These are phyloP conservation scores for Acanthis flammea DNA, from an alignment of 2,797 vertebrate species.

Conservation along the genomic window DNA sequence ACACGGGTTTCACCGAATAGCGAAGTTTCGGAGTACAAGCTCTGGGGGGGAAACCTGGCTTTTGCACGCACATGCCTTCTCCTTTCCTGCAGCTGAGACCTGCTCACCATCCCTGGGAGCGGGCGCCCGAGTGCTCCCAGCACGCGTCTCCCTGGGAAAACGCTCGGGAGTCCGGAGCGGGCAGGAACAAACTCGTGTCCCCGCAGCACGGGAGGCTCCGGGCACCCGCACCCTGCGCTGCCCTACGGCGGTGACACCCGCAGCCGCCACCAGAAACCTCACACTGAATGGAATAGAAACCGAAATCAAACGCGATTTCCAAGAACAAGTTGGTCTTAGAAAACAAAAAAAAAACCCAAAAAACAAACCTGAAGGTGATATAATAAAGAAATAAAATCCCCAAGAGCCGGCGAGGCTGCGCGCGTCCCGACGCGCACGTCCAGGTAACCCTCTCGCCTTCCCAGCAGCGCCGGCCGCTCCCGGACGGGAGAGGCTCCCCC, in stretches of 20 bases:
- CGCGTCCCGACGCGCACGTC: neutral
- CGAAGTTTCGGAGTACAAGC: neutral
- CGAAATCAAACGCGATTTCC: neutral
- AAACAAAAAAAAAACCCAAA: too few relatives aligned
- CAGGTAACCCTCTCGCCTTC: neutral
- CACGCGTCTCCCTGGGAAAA: neutral
- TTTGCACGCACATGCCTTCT: neutral
- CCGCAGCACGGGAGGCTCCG: neutral
- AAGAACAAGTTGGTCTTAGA: neutral
- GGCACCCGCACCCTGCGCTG: neutral
- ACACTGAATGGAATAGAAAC: neutral
- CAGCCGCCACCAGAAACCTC: neutral
- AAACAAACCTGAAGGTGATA: neutral
- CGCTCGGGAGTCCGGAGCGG: neutral
- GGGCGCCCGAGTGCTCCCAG: accelerated
- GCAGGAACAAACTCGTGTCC: neutral
- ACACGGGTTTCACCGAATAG: neutral
- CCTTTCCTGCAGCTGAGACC: neutral
- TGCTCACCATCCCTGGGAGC: neutral
- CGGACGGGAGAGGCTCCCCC: neutral
- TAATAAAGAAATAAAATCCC: neutral
- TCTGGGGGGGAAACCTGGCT: neutral
- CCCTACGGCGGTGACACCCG: neutral
- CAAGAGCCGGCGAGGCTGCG: neutral
- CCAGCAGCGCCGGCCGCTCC: neutral